Percentiles rank a stretch among this genome's conserved stretches.
phyloP scores from a whole-genome alignment of 1,140 invertebrate species.

The Lasioglossum baleicum region DNA sequence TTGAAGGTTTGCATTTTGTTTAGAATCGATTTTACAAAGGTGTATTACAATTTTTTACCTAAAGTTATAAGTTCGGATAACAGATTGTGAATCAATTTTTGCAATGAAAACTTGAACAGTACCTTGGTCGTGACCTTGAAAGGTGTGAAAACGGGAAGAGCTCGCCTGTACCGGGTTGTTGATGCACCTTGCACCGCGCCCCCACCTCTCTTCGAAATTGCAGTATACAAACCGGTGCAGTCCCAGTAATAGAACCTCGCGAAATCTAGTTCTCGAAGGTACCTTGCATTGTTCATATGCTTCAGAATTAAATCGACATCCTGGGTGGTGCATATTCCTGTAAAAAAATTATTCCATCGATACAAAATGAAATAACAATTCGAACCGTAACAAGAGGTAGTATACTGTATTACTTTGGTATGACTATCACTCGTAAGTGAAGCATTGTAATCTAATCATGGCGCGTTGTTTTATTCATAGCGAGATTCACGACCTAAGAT shows the following conservation, averaged over 20 bases:
- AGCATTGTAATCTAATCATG: too few relatives aligned
- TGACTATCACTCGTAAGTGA: too few relatives aligned
- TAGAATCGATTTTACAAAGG: too few relatives aligned
- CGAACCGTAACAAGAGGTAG: too few relatives aligned
- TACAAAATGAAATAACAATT: too few relatives aligned
- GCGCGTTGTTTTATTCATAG: too few relatives aligned
- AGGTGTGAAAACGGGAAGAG: constrained; percentile 86
- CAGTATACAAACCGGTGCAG: constrained; percentile 84
- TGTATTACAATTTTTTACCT: too few relatives aligned
- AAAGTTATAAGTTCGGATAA: too few relatives aligned
- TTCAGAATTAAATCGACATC: constrained; percentile 89
- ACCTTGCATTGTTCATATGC: constrained; percentile 94
- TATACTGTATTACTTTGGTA: too few relatives aligned
- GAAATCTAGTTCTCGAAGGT: constrained; percentile 90
- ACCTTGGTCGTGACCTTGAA: constrained; percentile 89
- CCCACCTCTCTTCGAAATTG: constrained; percentile 82
- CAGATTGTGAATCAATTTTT: not conserved
- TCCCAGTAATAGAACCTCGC: constrained; percentile 90
- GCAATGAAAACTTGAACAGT: constrained; percentile 42
- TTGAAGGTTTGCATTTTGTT: too few relatives aligned
- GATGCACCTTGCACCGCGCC: constrained; percentile 87
- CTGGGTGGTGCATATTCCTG: constrained; percentile 88
- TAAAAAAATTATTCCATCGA: constrained; percentile 38
- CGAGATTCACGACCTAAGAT: too few relatives aligned
- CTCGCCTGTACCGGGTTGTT: constrained; percentile 87